Percentiles rank a stretch among this genome's conserved stretches.
phyloP scores from a whole-genome alignment of 2,113 vertebrate species.

The Haplochromis burtoni region DNA sequence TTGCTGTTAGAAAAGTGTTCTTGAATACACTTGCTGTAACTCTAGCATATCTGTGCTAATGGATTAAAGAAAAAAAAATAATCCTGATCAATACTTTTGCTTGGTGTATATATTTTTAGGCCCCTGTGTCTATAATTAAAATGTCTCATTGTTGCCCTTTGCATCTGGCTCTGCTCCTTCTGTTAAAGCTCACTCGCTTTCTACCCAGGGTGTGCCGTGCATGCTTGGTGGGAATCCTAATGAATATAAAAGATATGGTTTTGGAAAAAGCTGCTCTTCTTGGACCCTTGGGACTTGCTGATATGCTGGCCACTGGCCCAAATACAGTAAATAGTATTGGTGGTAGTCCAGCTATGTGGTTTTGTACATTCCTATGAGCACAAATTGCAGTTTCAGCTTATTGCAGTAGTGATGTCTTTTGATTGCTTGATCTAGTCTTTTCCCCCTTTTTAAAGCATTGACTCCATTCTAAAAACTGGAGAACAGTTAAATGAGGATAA shows the following conservation, averaged over 20 bases:
- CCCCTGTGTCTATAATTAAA: background rate
- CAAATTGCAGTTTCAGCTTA: background rate
- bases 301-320: background rate
- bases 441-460: background rate
- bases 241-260: conserved; percentile 21
- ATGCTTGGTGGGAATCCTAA: background rate
- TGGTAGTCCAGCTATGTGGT: background rate
- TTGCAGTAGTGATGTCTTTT: background rate
- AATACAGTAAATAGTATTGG: background rate
- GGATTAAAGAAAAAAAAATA: background rate
- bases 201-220: background rate
- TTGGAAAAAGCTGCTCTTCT: background rate
- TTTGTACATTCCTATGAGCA: background rate
- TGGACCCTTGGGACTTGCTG: background rate
- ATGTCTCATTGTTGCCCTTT: background rate
- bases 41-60: background rate
- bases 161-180: background rate
- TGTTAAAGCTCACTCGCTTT: conserved; percentile 7
- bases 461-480: background rate
- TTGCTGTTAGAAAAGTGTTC: background rate
- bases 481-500: background rate
- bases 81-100: background rate
- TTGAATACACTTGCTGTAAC: background rate
- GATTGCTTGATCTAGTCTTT: background rate
- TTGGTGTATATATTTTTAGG: background rate